Conservation (phyloP, 2,113 vertebrate species). For the Neomonachus schauinslandi region DNA sequence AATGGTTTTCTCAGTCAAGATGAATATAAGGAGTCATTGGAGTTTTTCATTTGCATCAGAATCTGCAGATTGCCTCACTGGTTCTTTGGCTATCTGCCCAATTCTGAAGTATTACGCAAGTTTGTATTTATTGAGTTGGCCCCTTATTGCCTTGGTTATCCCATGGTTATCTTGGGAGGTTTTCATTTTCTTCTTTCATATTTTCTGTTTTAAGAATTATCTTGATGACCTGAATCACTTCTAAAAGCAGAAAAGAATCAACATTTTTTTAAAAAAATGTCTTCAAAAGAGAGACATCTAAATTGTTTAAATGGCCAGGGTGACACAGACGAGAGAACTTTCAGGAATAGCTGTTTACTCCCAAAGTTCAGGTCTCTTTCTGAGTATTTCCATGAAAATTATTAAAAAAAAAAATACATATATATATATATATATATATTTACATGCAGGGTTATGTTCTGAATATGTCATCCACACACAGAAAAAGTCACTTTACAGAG, state of each 20-base stretch:
- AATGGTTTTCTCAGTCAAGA: conserved; percentile 19
- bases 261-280: background rate
- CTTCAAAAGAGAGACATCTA: background rate
- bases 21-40: background rate
- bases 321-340: background rate
- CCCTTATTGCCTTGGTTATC: background rate
- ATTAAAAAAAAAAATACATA: background rate
- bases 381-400: background rate
- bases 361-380: background rate
- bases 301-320: conserved; percentile 10
- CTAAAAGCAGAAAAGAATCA: conserved; percentile 41
- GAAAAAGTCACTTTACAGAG: conserved; percentile 41
- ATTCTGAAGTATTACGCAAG: background rate
- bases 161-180: background rate
- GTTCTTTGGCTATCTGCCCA: conserved; percentile 20
- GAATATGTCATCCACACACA: background rate
- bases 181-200: conserved; percentile 3
- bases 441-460: background rate
- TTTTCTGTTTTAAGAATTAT: conserved; percentile 47
- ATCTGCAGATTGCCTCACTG: background rate
- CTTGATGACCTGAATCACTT: background rate
- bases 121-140: background rate
- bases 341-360: background rate
- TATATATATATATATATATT: background rate
- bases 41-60: background rate